Evolutionary conservation across 2,888 invertebrate species (phyloP).

Genomic region (Creontiades dilutus): DNA sequence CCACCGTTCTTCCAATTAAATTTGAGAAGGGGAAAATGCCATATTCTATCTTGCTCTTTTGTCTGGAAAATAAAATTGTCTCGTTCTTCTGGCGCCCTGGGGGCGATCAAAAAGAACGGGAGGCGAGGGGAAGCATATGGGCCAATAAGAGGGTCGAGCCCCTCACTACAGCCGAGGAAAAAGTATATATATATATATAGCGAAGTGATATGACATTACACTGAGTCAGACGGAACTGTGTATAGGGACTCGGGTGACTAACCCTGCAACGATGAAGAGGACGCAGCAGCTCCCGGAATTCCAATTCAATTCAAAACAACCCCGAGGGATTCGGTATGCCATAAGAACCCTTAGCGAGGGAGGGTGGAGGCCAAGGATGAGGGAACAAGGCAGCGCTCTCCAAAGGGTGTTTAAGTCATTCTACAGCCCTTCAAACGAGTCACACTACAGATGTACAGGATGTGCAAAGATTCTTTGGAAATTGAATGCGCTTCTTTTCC

Average conservation of each 20-base stretch:
- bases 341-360: conserved; percentile 50
- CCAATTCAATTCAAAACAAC: conserved; percentile 70
- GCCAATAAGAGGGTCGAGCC: conserved; percentile 50
- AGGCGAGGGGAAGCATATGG: conserved; percentile 58
- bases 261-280: conserved; percentile 21
- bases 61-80: conserved; percentile 47
- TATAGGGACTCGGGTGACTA: conserved; percentile 45
- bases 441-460: conserved; percentile 8
- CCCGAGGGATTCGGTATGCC: conserved; percentile 67
- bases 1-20: neutral
- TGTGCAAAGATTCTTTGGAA: too few species aligned
- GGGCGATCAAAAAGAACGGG: neutral
- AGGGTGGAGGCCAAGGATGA: neutral
- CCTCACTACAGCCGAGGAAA: neutral
- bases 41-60: neutral
- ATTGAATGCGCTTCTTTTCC: too few species aligned
- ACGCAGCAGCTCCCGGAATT: conserved; percentile 56
- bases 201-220: conserved; percentile 65
- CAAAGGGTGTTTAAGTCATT: conserved; percentile 65
- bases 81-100: conserved; percentile 30
- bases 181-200: conserved; percentile 3
- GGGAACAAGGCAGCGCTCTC: conserved; percentile 17
- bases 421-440: conserved; percentile 53
- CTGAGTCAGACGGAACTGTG: conserved; percentile 57
- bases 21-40: neutral